Percentiles rank a stretch among this genome's conserved stretches.
Evolutionary conservation across 2,113 vertebrate genomes (phyloP).

Genomic region (Leucoraja erinaceus): DNA sequence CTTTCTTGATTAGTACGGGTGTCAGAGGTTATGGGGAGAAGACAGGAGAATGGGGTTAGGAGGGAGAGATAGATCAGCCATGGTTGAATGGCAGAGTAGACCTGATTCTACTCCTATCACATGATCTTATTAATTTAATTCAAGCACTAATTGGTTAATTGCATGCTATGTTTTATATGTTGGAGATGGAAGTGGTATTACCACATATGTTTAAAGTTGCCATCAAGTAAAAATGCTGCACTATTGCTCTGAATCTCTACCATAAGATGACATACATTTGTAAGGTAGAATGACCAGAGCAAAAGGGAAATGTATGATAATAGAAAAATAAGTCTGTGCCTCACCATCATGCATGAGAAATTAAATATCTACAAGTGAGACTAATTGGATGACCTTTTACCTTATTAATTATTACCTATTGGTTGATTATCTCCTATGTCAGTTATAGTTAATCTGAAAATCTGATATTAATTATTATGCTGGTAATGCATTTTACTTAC

Average conservation of each 20-base stretch:
- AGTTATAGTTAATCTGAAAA: background rate
- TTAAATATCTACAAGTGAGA: background rate
- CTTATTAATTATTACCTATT: too few relatives aligned
- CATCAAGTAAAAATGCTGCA: background rate
- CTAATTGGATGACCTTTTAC: background rate
- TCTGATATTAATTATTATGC: background rate
- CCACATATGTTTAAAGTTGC: background rate
- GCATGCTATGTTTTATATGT: background rate
- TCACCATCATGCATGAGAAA: background rate
- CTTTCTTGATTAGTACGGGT: too few relatives aligned
- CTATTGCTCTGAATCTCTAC: background rate
- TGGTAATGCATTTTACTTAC: background rate
- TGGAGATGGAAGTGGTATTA: background rate
- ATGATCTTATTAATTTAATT: background rate
- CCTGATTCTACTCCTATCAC: too few relatives aligned
- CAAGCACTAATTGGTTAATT: background rate
- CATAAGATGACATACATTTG: background rate
- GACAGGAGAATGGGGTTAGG: too few relatives aligned
- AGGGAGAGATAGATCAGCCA: too few relatives aligned
- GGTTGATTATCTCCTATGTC: background rate
- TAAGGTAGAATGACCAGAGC: too few relatives aligned
- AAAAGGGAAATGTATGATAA: background rate
- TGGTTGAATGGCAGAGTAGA: too few relatives aligned
- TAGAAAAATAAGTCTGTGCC: background rate
- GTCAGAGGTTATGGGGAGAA: too few relatives aligned